A percentile compares a stretch with the other conserved stretches of the same genome.
Conservation (phyloP, 2,113 vertebrate species). For the Megalops atlanticus region DNA sequence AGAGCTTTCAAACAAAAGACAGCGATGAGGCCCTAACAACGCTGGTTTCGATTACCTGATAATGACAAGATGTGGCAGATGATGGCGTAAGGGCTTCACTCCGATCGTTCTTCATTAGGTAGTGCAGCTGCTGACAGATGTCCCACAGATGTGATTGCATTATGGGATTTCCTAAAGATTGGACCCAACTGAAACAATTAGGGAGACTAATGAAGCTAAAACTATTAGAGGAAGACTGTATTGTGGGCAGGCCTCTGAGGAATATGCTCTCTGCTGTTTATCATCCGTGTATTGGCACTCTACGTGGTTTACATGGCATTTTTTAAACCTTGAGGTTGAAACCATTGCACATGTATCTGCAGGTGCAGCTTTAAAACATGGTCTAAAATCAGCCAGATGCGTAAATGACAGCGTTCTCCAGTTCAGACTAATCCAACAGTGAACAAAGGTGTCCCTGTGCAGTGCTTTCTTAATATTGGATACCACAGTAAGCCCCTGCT, state of each 20-base stretch:
- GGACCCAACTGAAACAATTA: conserved; percentile 50
- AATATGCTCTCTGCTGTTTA: no score
- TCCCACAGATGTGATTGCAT: conserved; percentile 34
- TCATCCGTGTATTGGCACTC: background rate
- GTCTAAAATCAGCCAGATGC: no score
- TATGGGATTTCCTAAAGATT: conserved; percentile 29
- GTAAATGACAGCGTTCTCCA: background rate
- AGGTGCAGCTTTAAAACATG: no score
- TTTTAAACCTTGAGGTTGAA: no score
- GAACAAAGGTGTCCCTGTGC: background rate
- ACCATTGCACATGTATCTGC: no score
- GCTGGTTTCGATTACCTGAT: conserved; percentile 5
- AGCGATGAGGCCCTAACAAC: background rate
- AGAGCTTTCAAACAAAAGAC: background rate
- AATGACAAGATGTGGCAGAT: background rate
- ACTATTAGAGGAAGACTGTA: conserved; percentile 39
- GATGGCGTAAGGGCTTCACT: background rate
- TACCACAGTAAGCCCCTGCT: background rate
- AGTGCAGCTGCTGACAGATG: conserved; percentile 34
- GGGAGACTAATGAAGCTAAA: conserved; percentile 43
- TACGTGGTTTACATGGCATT: conserved; percentile 5
- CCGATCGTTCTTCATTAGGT: conserved; percentile 36
- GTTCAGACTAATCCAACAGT: background rate
- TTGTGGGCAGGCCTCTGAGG: background rate
- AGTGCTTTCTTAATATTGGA: background rate